These are phyloP conservation scores for Acestrorhynchus altus DNA, from an alignment of 2,797 vertebrate genomes.

Conservation along the genomic window DNA sequence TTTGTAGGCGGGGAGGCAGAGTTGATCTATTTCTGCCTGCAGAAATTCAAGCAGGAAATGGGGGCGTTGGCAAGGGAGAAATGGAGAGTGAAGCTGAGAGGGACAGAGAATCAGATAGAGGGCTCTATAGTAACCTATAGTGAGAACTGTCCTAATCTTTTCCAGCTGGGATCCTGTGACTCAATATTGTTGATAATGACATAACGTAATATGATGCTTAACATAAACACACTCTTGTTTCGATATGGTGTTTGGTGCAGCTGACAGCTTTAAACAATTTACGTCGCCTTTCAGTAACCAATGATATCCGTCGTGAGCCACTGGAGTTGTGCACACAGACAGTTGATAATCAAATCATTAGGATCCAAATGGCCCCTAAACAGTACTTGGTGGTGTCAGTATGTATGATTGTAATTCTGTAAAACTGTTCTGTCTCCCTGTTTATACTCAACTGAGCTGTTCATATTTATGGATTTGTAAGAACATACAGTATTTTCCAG, in stretches of 20 bases:
- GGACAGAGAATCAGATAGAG: conserved; percentile 16
- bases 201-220: conserved; percentile 48
- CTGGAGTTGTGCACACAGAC: conserved; percentile 35
- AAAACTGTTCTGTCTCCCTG: conserved; percentile 40
- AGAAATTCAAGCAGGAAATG: conserved; percentile 34
- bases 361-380: conserved; percentile 53
- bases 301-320: conserved; percentile 43
- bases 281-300: conserved; percentile 50
- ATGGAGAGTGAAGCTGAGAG: conserved; percentile 27
- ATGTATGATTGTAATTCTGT: conserved; percentile 40
- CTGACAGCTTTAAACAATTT: conserved; percentile 36
- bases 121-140: neutral
- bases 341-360: conserved; percentile 52
- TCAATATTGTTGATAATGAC: conserved; percentile 52
- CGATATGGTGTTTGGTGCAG: conserved; percentile 35
- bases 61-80: neutral
- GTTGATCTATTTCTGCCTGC: conserved; percentile 51
- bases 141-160: conserved; percentile 39
- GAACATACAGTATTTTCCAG: conserved; percentile 38
- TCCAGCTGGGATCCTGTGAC: conserved; percentile 47
- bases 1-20: conserved; percentile 46
- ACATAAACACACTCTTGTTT: conserved; percentile 50
- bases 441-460: conserved; percentile 18
- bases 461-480: conserved; percentile 49
- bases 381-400: conserved; percentile 20